phyloP scores from a whole-genome alignment of 1,140 invertebrate species.

The Philotrypesis tridentata region DNA sequence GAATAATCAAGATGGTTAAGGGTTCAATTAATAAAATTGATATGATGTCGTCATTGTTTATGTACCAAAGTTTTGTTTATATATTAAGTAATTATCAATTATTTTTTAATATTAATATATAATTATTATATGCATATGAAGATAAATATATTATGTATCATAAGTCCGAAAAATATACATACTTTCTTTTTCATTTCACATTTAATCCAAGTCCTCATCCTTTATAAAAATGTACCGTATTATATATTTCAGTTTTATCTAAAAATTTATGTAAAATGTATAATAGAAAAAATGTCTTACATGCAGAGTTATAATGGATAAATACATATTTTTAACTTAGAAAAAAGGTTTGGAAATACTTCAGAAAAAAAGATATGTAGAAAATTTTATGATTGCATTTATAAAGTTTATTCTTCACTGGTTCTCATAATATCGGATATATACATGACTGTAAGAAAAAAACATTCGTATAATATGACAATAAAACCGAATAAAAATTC shows the following conservation, averaged over 20 bases:
- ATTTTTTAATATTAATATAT: conserved; percentile 70
- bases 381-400: conserved; percentile 42
- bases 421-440: conserved; percentile 42
- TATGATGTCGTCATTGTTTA: conserved; percentile 67
- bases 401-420: conserved; percentile 49
- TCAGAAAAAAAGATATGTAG: background rate
- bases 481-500: conserved; percentile 31
- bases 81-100: conserved; percentile 71
- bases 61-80: conserved; percentile 72
- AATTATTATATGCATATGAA: conserved; percentile 71
- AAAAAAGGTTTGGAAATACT: background rate
- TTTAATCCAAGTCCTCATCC: background rate
- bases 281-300: too few species aligned
- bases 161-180: conserved; percentile 51
- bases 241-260: background rate
- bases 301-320: background rate
- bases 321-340: background rate
- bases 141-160: conserved; percentile 71
- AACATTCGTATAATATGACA: conserved; percentile 32
- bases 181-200: background rate
- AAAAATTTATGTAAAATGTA: too few species aligned
- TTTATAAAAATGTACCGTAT: background rate
- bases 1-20: conserved; percentile 40
- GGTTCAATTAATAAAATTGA: conserved; percentile 47
- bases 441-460: conserved; percentile 47